phyloP scores from a whole-genome alignment of 2,113 vertebrate species.

The Cnemophilus loriae region DNA sequence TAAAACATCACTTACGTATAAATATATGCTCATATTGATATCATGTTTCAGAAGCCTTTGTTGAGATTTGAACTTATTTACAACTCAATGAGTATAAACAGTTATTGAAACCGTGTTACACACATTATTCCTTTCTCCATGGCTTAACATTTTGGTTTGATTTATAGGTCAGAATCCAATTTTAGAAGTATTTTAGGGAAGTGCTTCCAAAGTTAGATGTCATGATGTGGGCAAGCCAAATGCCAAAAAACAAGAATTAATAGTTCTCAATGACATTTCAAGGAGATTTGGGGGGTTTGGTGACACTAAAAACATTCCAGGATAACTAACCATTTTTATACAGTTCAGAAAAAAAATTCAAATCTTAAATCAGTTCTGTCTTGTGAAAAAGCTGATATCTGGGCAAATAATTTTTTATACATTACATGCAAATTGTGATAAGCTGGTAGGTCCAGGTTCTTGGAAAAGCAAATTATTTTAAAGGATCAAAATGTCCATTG shows the following conservation, averaged over 20 bases:
- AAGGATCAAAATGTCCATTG: background rate
- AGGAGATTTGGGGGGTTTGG: rapidly evolving
- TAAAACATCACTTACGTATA: background rate
- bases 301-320: background rate
- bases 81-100: background rate
- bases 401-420: background rate
- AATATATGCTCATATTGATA: background rate
- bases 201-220: background rate
- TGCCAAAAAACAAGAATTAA: background rate
- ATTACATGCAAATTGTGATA: background rate
- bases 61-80: background rate
- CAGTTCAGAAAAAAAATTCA: background rate
- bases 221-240: background rate
- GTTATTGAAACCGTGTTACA: background rate
- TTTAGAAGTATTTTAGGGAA: background rate
- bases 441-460: background rate
- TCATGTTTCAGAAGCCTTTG: background rate
- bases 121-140: background rate
- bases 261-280: background rate
- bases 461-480: background rate
- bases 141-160: background rate
- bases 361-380: background rate
- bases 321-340: background rate
- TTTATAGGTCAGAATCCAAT: background rate
- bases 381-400: background rate